Percentiles rank a stretch among this genome's conserved stretches.
These are phyloP conservation scores for Telmatochromis sp. DNA, from an alignment of 2,113 vertebrate species.

Conservation along the genomic window DNA sequence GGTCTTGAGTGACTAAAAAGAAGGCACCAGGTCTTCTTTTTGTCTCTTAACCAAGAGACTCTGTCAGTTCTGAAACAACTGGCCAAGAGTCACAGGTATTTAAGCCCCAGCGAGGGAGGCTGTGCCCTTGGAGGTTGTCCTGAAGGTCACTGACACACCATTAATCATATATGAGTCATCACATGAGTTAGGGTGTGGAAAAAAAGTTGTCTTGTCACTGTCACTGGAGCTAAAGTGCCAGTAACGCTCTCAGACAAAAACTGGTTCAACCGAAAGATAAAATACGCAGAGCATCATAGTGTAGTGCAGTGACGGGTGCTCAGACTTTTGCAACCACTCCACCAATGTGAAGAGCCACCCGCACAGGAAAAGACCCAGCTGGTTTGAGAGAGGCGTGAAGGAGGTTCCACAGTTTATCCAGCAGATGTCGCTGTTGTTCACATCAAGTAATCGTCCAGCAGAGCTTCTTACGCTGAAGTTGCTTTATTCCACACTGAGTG, in stretches of 20 bases:
- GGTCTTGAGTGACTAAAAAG: neutral
- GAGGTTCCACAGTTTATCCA: neutral
- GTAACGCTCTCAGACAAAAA: neutral
- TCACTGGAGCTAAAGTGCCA: neutral
- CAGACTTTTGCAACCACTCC: neutral
- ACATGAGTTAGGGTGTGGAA: neutral
- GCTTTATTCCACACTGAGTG: neutral
- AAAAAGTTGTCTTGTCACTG: neutral
- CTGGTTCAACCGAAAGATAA: neutral
- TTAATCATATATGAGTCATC: neutral
- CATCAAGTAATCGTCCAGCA: neutral
- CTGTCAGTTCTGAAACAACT: neutral
- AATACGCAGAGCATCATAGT: neutral
- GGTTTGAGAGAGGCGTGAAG: neutral
- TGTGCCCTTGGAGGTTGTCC: neutral
- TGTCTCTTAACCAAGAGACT: neutral
- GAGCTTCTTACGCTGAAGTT: neutral
- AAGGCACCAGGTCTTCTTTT: neutral
- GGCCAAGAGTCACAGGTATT: neutral
- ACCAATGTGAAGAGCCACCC: neutral
- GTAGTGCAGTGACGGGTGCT: neutral
- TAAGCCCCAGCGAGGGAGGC: neutral
- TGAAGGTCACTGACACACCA: neutral
- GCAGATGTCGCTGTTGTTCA: constrained; percentile 45
- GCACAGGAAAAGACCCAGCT: neutral